Conservation (phyloP, 2,888 invertebrate genomes). For the Alitta virens region DNA sequence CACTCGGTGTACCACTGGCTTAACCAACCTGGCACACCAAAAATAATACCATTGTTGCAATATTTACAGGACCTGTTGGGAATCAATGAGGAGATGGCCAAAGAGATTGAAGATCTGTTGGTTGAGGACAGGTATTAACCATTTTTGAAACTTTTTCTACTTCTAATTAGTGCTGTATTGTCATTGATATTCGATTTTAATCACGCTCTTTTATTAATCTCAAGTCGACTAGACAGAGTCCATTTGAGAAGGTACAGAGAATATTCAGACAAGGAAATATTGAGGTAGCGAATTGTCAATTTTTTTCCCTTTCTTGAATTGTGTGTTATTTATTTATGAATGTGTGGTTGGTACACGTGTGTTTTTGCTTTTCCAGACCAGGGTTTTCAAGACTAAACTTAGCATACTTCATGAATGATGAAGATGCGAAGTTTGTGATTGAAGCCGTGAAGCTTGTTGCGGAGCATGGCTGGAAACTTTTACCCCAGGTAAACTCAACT, state of each 20-base stretch:
- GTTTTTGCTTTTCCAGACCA: slow-evolving; percentile 60
- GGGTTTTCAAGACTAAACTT: slow-evolving; percentile 83
- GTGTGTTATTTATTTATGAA: too few relatives aligned
- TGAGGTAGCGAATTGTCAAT: too few relatives aligned
- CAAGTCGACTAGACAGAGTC: slow-evolving; percentile 61
- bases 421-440: slow-evolving; percentile 76
- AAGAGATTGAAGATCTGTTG: slow-evolving; percentile 72
- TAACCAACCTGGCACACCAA: too few relatives aligned
- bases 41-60: too few relatives aligned
- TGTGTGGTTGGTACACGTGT: too few relatives aligned
- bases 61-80: slow-evolving; percentile 72
- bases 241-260: slow-evolving; percentile 61
- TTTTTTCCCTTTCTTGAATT: too few relatives aligned
- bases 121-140: slow-evolving; percentile 64
- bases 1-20: too few relatives aligned
- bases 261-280: slow-evolving; percentile 66
- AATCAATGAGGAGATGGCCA: slow-evolving; percentile 74
- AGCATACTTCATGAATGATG: slow-evolving; percentile 79
- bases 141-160: too few relatives aligned
- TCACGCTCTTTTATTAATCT: too few relatives aligned
- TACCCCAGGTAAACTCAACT: slow-evolving; percentile 67
- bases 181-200: too few relatives aligned
- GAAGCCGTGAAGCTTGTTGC: slow-evolving; percentile 85
- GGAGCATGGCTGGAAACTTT: slow-evolving; percentile 80
- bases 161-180: too few relatives aligned